Evolutionary conservation across 1,140 invertebrate genomes (phyloP).

Genomic region (Euglossa dilemma): DNA sequence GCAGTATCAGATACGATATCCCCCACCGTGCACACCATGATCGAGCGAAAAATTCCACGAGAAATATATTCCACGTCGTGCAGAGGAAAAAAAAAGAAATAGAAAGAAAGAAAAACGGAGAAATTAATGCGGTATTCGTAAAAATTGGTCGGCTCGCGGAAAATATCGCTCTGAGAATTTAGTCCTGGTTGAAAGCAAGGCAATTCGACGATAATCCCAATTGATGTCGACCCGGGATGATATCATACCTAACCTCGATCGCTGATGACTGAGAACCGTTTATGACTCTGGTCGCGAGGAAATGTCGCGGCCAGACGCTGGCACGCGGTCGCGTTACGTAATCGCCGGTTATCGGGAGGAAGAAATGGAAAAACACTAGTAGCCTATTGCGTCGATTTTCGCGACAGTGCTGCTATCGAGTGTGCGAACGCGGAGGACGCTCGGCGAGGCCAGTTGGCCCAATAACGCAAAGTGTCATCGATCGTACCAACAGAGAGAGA

Average conservation of each 20-base stretch:
- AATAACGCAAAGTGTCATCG: background rate
- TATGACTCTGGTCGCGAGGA: background rate
- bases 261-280: background rate
- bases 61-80: background rate
- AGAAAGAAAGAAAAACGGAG: background rate
- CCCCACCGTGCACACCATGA: background rate
- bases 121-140: background rate
- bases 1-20: background rate
- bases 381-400: background rate
- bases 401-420: background rate
- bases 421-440: background rate
- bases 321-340: slow-evolving; percentile 10
- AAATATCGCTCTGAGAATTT: background rate
- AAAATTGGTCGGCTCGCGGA: background rate
- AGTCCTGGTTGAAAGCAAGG: background rate
- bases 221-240: background rate
- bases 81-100: background rate
- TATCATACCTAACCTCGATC: background rate
- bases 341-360: background rate
- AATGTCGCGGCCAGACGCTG: background rate
- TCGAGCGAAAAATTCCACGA: background rate
- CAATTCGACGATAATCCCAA: background rate
- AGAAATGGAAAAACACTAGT: slow-evolving; percentile 14
- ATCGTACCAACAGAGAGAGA: background rate
- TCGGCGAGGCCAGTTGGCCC: background rate